A percentile compares a stretch with the other conserved stretches of the same genome.
Evolutionary conservation across 2,113 vertebrate genomes (phyloP).

Genomic region (Carassius auratus): DNA sequence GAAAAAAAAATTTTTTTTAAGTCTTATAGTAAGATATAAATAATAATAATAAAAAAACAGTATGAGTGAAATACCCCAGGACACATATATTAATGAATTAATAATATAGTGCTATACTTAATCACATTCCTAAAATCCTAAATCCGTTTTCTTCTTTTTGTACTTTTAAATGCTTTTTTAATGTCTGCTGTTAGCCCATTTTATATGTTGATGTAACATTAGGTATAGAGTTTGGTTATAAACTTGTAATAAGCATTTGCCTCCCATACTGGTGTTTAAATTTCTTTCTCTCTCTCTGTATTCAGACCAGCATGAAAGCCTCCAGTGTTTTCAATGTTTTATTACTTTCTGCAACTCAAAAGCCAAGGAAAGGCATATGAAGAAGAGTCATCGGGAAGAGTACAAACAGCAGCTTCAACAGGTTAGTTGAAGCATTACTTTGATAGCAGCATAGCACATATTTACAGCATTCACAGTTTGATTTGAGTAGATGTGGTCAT

Average conservation of each 20-base stretch:
- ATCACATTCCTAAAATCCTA: not conserved
- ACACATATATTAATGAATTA: not conserved
- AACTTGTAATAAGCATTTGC: not conserved
- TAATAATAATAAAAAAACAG: not conserved
- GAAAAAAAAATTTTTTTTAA: not conserved
- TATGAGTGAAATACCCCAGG: not conserved
- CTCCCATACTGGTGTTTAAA: not conserved
- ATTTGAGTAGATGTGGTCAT: not conserved
- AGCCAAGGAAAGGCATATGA: slow-evolving; percentile 83
- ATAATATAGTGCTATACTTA: not conserved
- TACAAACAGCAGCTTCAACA: slow-evolving; percentile 82
- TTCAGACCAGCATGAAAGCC: slow-evolving; percentile 80
- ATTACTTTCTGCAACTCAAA: slow-evolving; percentile 83
- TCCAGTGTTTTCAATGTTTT: slow-evolving; percentile 83
- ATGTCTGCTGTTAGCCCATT: too few species aligned
- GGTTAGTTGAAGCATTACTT: slow-evolving; percentile 58
- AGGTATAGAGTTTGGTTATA: not conserved
- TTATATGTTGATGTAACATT: not conserved
- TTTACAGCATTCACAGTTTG: not conserved
- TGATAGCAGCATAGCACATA: not conserved
- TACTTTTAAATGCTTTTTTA: not conserved
- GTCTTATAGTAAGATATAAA: not conserved
- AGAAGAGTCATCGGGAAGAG: slow-evolving; percentile 80
- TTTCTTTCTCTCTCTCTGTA: not conserved
- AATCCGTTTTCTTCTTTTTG: too few species aligned